Evolutionary conservation across 1,140 invertebrate species (phyloP), one percentile per base, ranked within the genome.

Genomic region (Drosophila ambigua): DNA sequence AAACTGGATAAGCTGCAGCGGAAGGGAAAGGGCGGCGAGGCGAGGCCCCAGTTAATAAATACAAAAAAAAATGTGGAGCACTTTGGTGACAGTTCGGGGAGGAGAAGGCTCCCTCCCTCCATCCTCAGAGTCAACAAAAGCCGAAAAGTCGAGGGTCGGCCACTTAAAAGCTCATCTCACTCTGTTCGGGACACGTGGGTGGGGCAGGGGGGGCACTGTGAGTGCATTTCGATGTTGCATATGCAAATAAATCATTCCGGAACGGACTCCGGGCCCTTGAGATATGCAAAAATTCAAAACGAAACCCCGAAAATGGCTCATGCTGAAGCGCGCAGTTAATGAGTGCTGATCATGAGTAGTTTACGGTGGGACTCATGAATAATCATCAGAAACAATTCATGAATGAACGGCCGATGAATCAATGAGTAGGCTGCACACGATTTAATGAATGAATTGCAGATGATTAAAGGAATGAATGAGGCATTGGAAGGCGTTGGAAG

Each of bases 141-240:
- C 45, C 39, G 16, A 57, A 60, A 64, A 68, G 52, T 67, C 69
- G 67, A 69, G 71, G 74, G 83, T 63, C 71, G 79, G 75, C 83
- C 83, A 88, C 83, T 88, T 88, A 88, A 88, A 83, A 89, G 83
- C 76, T 77, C 83, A 79, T 62, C 79, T 77, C 31, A 35, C 31
- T 35, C 9, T 35, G 31, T 35, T 8, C 11, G 31, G 31, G 31
- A 7, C 31, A 31, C 2, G 31, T 31, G 35, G 35, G 35, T 13
- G 11, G 35, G 35, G 11, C 35, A 39, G 1, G 1, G 11, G 35
- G 35, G 11, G 35, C 16, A 16, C 55, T 62, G 78, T 87, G 82
- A 87, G 82, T 87, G 82, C 82, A 87, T 87, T 87, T 87, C 83
- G 82, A 74, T 87, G 82, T 87, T 87, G 83, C 78, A 87, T 87